These are phyloP conservation scores for Drosophila pachea DNA, from an alignment of 1,140 invertebrate genomes.

Conservation along the genomic window DNA sequence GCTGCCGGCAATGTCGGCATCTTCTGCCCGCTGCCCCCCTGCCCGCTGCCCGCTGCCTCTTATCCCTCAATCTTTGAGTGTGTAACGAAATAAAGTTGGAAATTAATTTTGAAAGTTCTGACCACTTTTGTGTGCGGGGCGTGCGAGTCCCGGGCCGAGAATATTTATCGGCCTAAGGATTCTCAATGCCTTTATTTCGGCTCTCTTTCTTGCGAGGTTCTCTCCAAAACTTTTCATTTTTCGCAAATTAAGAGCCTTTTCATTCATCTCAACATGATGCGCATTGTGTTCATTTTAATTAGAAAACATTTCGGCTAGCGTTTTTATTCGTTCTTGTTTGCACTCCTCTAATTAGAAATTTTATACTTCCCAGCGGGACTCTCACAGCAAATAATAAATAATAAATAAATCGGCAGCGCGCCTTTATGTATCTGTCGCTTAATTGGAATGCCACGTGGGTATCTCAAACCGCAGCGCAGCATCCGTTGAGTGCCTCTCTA, in stretches of 20 bases:
- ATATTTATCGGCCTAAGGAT: slow-evolving; percentile 18
- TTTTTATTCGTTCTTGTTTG: slow-evolving; percentile 12
- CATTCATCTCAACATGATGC: slow-evolving; percentile 35
- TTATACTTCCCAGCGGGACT: slow-evolving; percentile 14
- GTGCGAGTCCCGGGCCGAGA: slow-evolving; percentile 4
- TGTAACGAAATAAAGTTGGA: slow-evolving; percentile 62
- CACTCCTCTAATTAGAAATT: slow-evolving; percentile 47
- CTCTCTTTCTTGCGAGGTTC: slow-evolving; percentile 11
- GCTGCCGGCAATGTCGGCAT: slow-evolving; percentile 16
- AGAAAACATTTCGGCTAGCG: slow-evolving; percentile 57
- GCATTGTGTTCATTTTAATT: slow-evolving; percentile 63
- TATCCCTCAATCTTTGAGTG: slow-evolving; percentile 28
- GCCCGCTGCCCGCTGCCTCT: neutral
- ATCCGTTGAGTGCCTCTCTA: slow-evolving; percentile 15
- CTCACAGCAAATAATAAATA: slow-evolving; percentile 38
- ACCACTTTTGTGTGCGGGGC: slow-evolving; percentile 44
- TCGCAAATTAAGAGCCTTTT: slow-evolving; percentile 41
- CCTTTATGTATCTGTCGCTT: slow-evolving; percentile 61
- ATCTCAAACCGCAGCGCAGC: slow-evolving; percentile 12
- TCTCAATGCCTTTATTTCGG: slow-evolving; percentile 44
- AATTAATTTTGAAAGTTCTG: slow-evolving; percentile 74
- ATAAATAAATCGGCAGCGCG: slow-evolving; percentile 56
- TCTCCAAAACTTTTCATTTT: slow-evolving; percentile 43
- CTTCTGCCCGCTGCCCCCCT: neutral
- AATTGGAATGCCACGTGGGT: slow-evolving; percentile 63